A percentile compares a stretch with the other conserved stretches of the same genome.
phyloP scores from a whole-genome alignment of 2,797 vertebrate species.

The Sebastes hubbsi region DNA sequence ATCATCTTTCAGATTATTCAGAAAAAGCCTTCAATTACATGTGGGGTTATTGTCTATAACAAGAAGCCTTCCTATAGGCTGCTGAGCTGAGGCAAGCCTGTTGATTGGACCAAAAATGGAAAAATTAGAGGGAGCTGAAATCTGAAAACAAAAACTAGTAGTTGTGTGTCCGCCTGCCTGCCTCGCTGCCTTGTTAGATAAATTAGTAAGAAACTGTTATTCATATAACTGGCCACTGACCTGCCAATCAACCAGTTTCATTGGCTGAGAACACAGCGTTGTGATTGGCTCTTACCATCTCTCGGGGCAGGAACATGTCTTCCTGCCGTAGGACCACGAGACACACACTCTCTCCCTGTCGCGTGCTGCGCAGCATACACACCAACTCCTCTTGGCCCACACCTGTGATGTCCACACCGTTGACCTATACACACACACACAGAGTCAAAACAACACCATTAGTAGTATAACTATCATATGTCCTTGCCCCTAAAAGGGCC shows the following conservation, averaged over 20 bases:
- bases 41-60: background rate
- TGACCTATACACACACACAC: conserved; percentile 85
- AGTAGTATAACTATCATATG: background rate
- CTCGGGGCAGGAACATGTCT: conserved; percentile 91
- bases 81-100: conserved; percentile 48
- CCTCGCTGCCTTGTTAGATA: background rate
- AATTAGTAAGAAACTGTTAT: background rate
- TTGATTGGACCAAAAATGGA: conserved; percentile 41
- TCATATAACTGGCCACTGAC: background rate
- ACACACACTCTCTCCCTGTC: conserved; percentile 91
- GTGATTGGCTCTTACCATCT: conserved; percentile 89
- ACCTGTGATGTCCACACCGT: conserved; percentile 90
- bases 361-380: conserved; percentile 92
- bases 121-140: conserved; percentile 21
- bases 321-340: conserved; percentile 91
- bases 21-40: background rate
- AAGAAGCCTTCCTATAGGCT: conserved; percentile 35
- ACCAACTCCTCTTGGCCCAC: conserved; percentile 95
- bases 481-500: background rate
- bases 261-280: background rate
- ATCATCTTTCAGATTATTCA: conserved; percentile 2
- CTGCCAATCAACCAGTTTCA: background rate
- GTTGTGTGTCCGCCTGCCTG: background rate
- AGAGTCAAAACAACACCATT: background rate
- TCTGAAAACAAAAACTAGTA: background rate